Conservation (phyloP, 2,797 vertebrate species). For the Anguilla pacifica region DNA sequence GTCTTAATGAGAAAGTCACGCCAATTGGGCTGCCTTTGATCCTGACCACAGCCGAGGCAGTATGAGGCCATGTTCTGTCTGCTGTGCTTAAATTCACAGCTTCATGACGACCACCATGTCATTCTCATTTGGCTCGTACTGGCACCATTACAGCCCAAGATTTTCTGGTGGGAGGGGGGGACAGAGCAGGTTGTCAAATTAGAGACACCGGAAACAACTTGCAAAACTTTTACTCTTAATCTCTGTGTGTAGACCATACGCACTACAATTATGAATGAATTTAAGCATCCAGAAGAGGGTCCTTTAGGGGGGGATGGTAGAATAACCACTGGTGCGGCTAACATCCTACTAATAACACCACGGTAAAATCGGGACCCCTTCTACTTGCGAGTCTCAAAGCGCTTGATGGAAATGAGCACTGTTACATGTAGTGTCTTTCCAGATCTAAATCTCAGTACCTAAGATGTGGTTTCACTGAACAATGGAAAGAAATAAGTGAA, state of each 20-base stretch:
- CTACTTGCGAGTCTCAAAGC: background rate
- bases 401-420: no score
- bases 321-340: background rate
- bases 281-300: background rate
- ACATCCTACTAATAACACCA: background rate
- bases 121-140: no score
- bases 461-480: background rate
- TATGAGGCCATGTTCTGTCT: background rate
- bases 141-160: no score
- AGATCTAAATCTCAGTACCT: background rate
- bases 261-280: background rate
- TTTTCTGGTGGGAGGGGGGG: no score
- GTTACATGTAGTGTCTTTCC: no score
- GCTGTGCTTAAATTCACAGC: background rate
- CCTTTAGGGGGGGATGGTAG: background rate
- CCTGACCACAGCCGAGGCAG: background rate
- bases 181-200: no score
- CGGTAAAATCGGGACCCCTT: background rate
- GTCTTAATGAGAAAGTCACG: background rate
- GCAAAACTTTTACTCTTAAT: background rate
- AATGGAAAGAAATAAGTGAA: background rate
- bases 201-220: background rate
- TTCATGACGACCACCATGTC: background rate
- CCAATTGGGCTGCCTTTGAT: background rate
- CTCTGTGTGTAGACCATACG: background rate